Evolutionary conservation across 2,113 vertebrate genomes (phyloP), one percentile per base, ranked within the genome.

Genomic region (Turdus rufiventris): DNA sequence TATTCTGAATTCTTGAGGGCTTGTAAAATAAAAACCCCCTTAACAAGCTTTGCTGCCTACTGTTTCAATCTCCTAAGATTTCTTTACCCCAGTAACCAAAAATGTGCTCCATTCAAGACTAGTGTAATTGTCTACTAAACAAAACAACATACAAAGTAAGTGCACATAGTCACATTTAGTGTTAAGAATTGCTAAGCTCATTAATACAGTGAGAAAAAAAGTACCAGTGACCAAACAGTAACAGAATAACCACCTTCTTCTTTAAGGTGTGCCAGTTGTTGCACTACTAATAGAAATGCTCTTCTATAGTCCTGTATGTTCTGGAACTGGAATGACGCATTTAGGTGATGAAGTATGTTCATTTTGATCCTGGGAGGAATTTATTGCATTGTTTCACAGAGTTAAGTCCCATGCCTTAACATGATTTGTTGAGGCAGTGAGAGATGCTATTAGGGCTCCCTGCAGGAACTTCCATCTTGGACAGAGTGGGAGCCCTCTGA

Each of bases 21-120:
- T 87, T 94, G 96, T 96, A 96, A 96, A 97, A 79, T 96, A 88
- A 93, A 95, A 96, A 91, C 75, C 85, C 88, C 89, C 82, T 97
- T 97, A 97, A 97, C 82, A 96, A 96, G 92, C 91, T 97, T 93
- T 92, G 89, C 91, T 97, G 94, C 95, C 97, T 97, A 96, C 96
- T 96, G 94, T 96, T 93, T 96, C 94, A 96, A 84, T 79, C 93
- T 86, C 96, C 76, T 92, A 97, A 94, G 94, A 97, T 93, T 94
- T 89, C 74, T 96, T 97, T 94, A 94, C 73, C 81, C 58, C 88
- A 93, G 92, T 92, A 89, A 96, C 84, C 74, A 95, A 96, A 97
- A 73, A 96, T 83, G 79, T 34, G 87, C 61, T 91, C 58, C 48
- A 75, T 95, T 95, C 93, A 97, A 96, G 68, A 40, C 78, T 70